Evolutionary conservation across 2,113 vertebrate species (phyloP).

Genomic region (Astur gentilis): DNA sequence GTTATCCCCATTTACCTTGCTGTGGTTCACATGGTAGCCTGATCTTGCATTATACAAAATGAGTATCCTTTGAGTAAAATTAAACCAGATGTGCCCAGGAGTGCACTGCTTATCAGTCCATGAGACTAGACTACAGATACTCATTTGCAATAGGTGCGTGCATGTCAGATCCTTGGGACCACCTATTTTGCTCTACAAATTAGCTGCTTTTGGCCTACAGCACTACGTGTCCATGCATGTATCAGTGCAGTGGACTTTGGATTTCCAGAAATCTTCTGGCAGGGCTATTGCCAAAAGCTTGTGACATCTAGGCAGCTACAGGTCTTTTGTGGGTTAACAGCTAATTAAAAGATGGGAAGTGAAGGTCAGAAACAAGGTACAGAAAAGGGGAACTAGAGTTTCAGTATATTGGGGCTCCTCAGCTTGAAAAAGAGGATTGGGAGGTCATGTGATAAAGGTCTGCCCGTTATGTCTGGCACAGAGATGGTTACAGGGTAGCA

Average conservation of each 20-base stretch:
- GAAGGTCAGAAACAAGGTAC: background rate
- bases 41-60: background rate
- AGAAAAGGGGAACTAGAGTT: background rate
- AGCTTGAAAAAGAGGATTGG: background rate
- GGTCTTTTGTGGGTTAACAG: background rate
- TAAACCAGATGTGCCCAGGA: background rate
- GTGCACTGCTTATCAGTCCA: background rate
- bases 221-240: fast-evolving
- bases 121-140: background rate
- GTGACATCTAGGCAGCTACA: background rate
- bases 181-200: background rate
- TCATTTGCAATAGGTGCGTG: background rate
- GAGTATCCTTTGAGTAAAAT: background rate
- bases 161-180: background rate
- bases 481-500: background rate
- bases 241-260: background rate
- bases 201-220: fast-evolving
- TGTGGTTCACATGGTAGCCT: background rate
- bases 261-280: background rate
- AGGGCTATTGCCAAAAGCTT: background rate
- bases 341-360: background rate
- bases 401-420: background rate
- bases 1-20: background rate
- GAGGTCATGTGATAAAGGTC: background rate
- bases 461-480: background rate